Conservation (phyloP, 2,113 vertebrate genomes). For the Chaetodon trifascialis region DNA sequence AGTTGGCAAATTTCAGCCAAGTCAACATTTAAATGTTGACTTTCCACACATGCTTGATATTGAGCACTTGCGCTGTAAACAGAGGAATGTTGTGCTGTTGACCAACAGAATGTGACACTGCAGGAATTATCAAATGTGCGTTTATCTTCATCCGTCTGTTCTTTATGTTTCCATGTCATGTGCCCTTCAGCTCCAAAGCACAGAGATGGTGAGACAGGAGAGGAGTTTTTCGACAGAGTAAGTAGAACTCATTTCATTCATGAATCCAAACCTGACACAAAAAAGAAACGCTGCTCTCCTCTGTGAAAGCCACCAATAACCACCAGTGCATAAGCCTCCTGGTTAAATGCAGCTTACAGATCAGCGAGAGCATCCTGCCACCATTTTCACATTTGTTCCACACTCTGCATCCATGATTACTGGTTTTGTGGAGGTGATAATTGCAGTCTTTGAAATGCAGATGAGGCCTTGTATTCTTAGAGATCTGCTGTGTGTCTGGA, state of each 20-base stretch:
- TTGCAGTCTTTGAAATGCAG: slow-evolving; percentile 72
- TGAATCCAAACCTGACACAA: slow-evolving; percentile 2
- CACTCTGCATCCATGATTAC: slow-evolving; percentile 46
- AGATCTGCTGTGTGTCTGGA: slow-evolving; percentile 33
- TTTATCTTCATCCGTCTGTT: slow-evolving; percentile 9
- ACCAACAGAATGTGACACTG: slow-evolving; percentile 21
- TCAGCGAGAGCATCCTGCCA: slow-evolving; percentile 19
- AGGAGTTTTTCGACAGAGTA: slow-evolving; percentile 86
- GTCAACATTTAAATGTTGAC: slow-evolving; percentile 71
- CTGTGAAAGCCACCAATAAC: slow-evolving; percentile 19
- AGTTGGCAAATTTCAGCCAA: slow-evolving; percentile 60
- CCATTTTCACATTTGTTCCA: slow-evolving; percentile 38
- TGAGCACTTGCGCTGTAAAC: slow-evolving; percentile 18
- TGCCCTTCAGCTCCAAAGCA: slow-evolving; percentile 77
- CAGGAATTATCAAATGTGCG: background rate
- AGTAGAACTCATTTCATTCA: slow-evolving; percentile 52
- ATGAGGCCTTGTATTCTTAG: slow-evolving; percentile 60
- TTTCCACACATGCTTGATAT: slow-evolving; percentile 33
- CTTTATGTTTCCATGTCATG: background rate
- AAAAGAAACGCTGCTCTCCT: background rate
- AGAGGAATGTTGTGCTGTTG: slow-evolving; percentile 18
- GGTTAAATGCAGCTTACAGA: slow-evolving; percentile 33
- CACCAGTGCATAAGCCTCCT: background rate
- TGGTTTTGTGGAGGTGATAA: slow-evolving; percentile 67
- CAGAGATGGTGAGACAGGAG: slow-evolving; percentile 73